Evolutionary conservation across 1,140 invertebrate genomes (phyloP).

Genomic region (Steinernema feltiae): DNA sequence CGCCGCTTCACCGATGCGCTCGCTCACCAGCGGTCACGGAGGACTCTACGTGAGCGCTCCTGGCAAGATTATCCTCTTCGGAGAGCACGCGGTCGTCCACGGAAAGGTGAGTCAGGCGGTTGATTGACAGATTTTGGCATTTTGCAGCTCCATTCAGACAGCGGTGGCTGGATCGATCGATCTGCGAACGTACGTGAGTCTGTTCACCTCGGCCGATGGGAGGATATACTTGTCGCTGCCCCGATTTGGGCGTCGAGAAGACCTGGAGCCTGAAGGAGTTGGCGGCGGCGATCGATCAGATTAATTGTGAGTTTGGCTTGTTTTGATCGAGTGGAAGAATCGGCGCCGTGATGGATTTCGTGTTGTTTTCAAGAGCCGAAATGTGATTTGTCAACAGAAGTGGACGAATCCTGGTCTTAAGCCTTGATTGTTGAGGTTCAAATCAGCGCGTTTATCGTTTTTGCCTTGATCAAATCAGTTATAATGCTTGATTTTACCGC

Average conservation of each 20-base stretch:
- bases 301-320: slow-evolving; percentile 1
- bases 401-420: too few species aligned
- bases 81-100: slow-evolving; percentile 94
- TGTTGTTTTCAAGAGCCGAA: neutral
- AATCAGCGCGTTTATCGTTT: too few species aligned
- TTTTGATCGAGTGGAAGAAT: neutral
- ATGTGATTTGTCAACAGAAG: too few species aligned
- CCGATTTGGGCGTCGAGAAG: slow-evolving; percentile 58
- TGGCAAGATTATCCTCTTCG: slow-evolving; percentile 90
- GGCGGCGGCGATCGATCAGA: slow-evolving; percentile 42
- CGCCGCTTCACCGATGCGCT: slow-evolving; percentile 53
- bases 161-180: slow-evolving; percentile 80
- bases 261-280: slow-evolving; percentile 59
- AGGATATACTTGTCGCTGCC: slow-evolving; percentile 59
- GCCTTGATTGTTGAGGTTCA: too few species aligned
- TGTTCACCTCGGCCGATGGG: slow-evolving; percentile 55
- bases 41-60: slow-evolving; percentile 76
- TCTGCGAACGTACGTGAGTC: slow-evolving; percentile 65
- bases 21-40: too few species aligned
- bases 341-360: too few species aligned
- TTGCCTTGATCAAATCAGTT: too few species aligned
- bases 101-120: too few species aligned
- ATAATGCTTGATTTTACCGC: too few species aligned
- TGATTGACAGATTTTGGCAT: too few species aligned
- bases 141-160: slow-evolving; percentile 58